A percentile compares a stretch with the other conserved stretches of the same genome.
Conservation (phyloP, 1,140 invertebrate genomes). For the Pogonognathellus flavescens region DNA sequence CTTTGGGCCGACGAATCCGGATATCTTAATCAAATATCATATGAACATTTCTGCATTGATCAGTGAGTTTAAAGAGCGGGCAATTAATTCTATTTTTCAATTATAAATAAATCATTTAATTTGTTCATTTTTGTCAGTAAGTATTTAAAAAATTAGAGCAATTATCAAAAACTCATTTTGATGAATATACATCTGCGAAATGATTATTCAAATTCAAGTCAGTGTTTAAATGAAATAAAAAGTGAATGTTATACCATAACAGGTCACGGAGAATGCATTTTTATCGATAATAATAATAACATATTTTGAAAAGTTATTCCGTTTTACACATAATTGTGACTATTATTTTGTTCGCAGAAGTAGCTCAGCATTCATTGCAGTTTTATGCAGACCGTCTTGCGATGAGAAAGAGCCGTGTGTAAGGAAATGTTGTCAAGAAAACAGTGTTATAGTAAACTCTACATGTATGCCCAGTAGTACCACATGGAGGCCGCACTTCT, state of each 20-base stretch:
- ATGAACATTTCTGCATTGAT: conserved; percentile 65
- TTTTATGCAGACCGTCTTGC: conserved; percentile 62
- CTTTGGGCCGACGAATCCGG: conserved; percentile 59
- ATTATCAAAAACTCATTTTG: no score
- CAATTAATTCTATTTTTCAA: background rate
- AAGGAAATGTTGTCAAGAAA: conserved; percentile 65
- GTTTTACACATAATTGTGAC: no score
- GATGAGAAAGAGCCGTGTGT: conserved; percentile 62
- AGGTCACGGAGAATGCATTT: no score
- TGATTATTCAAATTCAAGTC: no score
- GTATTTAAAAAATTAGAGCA: background rate
- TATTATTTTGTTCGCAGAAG: conserved; percentile 53
- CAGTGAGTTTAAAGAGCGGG: conserved; percentile 57
- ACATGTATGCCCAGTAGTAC: conserved; percentile 53
- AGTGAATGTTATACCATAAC: no score
- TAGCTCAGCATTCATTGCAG: conserved; percentile 63
- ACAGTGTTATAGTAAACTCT: conserved; percentile 54
- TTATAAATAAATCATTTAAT: background rate
- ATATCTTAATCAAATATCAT: conserved; percentile 48
- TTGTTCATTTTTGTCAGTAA: background rate
- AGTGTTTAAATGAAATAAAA: no score
- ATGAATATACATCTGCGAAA: no score
- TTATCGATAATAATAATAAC: no score
- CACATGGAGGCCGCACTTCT: conserved; percentile 61
- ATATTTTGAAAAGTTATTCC: no score